phyloP scores from a whole-genome alignment of 2,113 vertebrate species.

The Daubentonia madagascariensis region DNA sequence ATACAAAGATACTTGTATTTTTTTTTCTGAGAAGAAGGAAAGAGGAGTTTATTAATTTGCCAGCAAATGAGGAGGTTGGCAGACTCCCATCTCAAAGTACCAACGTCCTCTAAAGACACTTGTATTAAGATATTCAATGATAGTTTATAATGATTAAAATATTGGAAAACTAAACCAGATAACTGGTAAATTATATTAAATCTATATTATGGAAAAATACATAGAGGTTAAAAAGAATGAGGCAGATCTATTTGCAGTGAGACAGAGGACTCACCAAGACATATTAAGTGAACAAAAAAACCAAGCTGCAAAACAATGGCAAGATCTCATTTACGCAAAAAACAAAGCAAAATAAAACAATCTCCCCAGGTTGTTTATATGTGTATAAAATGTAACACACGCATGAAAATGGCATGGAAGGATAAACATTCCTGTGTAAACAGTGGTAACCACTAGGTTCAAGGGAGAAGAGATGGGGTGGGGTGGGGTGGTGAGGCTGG shows the following conservation, averaged over 20 bases:
- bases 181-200: not conserved
- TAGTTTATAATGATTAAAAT: not conserved
- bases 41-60: too few relatives aligned
- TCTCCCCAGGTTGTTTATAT: not conserved
- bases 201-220: not conserved
- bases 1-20: not conserved
- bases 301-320: not conserved
- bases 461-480: not conserved
- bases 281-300: not conserved
- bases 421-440: not conserved
- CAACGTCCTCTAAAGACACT: too few relatives aligned
- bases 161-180: not conserved
- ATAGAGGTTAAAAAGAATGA: not conserved
- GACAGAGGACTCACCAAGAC: not conserved
- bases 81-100: too few relatives aligned
- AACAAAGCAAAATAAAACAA: not conserved
- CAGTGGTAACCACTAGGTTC: not conserved
- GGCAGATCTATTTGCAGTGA: not conserved
- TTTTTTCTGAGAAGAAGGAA: too few relatives aligned
- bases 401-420: not conserved
- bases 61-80: too few relatives aligned
- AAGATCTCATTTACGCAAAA: constrained; percentile 31
- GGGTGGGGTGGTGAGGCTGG: not conserved
- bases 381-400: constrained; percentile 25
- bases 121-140: not conserved